Percentiles rank a stretch among this genome's conserved stretches.
Evolutionary conservation across 2,113 vertebrate genomes (phyloP).

Genomic region (Perccottus glenii): DNA sequence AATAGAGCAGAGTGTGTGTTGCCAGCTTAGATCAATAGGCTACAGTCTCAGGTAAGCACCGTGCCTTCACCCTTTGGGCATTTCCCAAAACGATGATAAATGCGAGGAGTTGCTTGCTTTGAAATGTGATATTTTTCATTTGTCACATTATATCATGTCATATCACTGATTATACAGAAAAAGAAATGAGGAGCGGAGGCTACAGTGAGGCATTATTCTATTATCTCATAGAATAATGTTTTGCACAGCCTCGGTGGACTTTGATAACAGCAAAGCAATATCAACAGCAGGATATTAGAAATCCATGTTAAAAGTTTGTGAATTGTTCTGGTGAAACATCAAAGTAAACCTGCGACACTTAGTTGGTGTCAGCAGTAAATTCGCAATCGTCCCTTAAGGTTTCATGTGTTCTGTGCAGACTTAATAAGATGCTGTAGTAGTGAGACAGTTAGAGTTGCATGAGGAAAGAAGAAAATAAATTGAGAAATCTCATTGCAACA

Average conservation of each 20-base stretch:
- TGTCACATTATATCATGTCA: constrained; percentile 69
- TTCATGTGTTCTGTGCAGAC: constrained; percentile 38
- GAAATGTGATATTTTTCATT: constrained; percentile 71
- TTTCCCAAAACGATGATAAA: constrained; percentile 68
- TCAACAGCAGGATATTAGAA: constrained; percentile 69
- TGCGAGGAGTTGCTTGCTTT: constrained; percentile 41
- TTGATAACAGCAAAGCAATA: constrained; percentile 69
- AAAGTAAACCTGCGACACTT: constrained; percentile 26
- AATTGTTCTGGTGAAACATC: constrained; percentile 44
- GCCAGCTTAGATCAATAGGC: constrained; percentile 72
- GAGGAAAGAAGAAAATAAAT: constrained; percentile 27
- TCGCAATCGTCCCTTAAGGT: constrained; percentile 36
- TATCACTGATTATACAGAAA: constrained; percentile 68
- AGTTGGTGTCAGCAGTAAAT: constrained; percentile 20
- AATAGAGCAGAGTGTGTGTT: constrained; percentile 67
- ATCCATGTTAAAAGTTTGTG: constrained; percentile 58
- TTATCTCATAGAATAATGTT: constrained; percentile 64
- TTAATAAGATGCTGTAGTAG: constrained; percentile 40
- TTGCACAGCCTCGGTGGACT: constrained; percentile 58
- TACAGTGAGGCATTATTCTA: constrained; percentile 55
- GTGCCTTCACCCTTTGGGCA: constrained; percentile 56
- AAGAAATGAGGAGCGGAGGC: constrained; percentile 49
- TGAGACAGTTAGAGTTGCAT: constrained; percentile 16
- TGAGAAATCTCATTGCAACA: constrained; percentile 42
- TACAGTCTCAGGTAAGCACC: constrained; percentile 65